phyloP scores from a whole-genome alignment of 2,113 vertebrate genomes.

The Serinus canaria region DNA sequence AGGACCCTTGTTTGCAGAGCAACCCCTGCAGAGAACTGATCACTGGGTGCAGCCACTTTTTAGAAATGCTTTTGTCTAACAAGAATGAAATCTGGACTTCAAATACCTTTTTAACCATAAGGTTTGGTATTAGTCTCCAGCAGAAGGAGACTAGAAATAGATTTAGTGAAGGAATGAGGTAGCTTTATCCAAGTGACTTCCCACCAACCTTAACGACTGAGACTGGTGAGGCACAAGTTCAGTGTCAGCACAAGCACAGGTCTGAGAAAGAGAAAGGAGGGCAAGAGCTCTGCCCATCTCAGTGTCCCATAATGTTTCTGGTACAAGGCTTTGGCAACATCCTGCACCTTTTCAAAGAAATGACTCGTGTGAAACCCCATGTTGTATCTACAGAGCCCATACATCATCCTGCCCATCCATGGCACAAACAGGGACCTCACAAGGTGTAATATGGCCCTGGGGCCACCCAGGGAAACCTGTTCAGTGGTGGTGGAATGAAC shows the following conservation, averaged over 20 bases:
- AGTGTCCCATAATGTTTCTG: not conserved
- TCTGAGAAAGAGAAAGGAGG: not conserved
- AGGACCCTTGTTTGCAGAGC: not conserved
- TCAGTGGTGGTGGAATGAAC: not conserved
- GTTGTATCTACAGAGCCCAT: not conserved
- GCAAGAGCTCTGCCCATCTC: not conserved
- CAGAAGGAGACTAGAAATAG: not conserved
- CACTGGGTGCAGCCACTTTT: not conserved
- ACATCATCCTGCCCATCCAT: not conserved
- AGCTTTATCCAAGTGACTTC: not conserved
- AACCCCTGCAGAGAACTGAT: not conserved
- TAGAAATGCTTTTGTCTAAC: not conserved
- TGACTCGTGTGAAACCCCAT: accelerated
- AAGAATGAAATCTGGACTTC: not conserved
- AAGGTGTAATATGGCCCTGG: not conserved
- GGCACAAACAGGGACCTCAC: not conserved
- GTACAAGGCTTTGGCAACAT: not conserved
- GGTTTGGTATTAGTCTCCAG: not conserved
- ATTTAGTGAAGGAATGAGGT: not conserved
- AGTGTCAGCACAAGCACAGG: not conserved
- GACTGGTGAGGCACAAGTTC: not conserved
- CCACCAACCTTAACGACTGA: not conserved
- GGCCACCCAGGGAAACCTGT: not conserved
- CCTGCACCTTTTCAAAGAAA: not conserved
- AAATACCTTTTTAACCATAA: not conserved